Percentiles rank a stretch among this genome's conserved stretches.
Conservation (phyloP, 1,140 invertebrate species). For the Steinernema khuongi region DNA sequence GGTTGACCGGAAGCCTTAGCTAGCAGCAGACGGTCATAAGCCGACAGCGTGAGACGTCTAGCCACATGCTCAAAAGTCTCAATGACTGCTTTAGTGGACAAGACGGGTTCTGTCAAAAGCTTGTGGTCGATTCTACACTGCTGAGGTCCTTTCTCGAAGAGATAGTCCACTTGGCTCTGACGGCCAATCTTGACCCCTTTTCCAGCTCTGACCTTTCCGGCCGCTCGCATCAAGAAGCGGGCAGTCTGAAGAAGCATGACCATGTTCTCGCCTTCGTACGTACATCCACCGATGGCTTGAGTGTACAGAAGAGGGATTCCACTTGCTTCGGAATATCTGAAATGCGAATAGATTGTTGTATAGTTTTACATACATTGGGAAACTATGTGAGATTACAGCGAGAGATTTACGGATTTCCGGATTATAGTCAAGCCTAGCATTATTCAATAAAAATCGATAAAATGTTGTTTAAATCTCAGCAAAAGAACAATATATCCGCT, state of each 20-base stretch:
- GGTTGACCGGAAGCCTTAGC: conserved; percentile 30
- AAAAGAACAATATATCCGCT: background rate
- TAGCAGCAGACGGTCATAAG: conserved; percentile 45
- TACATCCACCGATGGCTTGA: conserved; percentile 74
- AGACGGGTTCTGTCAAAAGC: background rate
- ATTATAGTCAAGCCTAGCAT: background rate
- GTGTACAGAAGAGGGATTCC: conserved; percentile 78
- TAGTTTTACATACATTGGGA: background rate
- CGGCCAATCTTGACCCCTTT: background rate
- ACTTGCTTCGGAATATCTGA: conserved; percentile 70
- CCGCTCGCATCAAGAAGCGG: conserved; percentile 55
- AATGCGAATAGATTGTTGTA: background rate
- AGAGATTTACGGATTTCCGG: background rate
- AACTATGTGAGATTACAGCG: background rate
- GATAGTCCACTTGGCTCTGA: conserved; percentile 9
- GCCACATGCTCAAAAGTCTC: conserved; percentile 34
- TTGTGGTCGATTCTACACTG: conserved; percentile 7
- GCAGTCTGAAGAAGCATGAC: conserved; percentile 82
- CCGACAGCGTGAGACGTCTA: conserved; percentile 27
- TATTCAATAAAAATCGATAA: background rate
- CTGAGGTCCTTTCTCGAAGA: background rate
- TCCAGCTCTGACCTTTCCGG: conserved; percentile 25
- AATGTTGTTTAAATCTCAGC: conserved; percentile 1
- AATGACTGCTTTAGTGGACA: conserved; percentile 37
- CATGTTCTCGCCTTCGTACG: conserved; percentile 89